Base-by-base conservation (phyloP, 2,888 invertebrate species). In the Antheraea yamamai region DNA sequence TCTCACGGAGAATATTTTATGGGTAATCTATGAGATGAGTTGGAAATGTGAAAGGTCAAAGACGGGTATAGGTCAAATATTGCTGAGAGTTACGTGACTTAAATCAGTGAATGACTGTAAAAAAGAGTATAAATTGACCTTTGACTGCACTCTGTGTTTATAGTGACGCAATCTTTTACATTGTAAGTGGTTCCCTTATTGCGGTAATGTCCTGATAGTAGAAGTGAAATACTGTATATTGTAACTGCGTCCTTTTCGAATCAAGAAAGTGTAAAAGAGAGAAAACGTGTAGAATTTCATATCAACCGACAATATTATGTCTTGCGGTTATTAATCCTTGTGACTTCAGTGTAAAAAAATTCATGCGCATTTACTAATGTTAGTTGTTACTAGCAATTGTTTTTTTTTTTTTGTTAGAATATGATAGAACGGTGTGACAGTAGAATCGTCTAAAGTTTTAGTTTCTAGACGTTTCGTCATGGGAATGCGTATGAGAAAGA, bases 301-400 rank as follows among this genome's bases (percentile, higher is more conserved):
- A 87, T 87, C 84, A 87, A 77, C 74, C 74, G 86, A 88, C 87
- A 88, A 87, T 87, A 87, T 84, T 58, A 61, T 76, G 26, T 66
- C 64, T 81, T 77, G 76, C 76, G 77, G 77, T 76, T 79, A 75
- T 78, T 76, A 77, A 75, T 30, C 30, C 30, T 66, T 18, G 66
- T 72, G 52, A 80, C 76, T 79, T 84, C 78, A 68, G 78, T 79
- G 61, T 61, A 14, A 39, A 26, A 14, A 39, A 26, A 23, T 66
- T 47, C 73, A 51, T 39, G 80, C 84, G 85, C 84, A 79, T 86
- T 83, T 87, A 84, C 83, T 79, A 85, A 81, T 85, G 87, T 88
- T 88, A 79, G 79, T 87, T 85, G 85, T 86, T 86, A 83, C 80
- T 72, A 61, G 76, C 73, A 79, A 70, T 77, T 77, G 79, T 79